Conservation (phyloP, 2,113 vertebrate genomes). For the Oriolus oriolus region DNA sequence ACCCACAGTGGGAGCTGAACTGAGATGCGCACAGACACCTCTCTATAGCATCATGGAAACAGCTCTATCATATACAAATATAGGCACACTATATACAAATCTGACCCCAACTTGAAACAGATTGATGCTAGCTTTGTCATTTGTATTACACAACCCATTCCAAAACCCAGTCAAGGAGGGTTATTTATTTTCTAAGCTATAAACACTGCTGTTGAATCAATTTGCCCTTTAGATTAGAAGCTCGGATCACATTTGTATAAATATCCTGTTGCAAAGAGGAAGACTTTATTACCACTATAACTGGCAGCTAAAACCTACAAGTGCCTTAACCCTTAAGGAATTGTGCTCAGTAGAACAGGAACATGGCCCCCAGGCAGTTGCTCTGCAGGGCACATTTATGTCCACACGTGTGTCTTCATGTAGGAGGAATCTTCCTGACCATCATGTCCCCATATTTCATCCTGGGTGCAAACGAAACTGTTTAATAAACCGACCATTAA, state of each 20-base stretch:
- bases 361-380: background rate
- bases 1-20: background rate
- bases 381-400: background rate
- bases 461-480: background rate
- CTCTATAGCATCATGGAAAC: constrained; percentile 44
- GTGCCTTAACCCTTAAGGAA: constrained; percentile 20
- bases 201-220: constrained; percentile 56
- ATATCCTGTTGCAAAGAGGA: constrained; percentile 60
- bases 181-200: constrained; percentile 63
- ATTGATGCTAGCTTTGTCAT: constrained; percentile 55
- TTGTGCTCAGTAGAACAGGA: background rate
- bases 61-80: constrained; percentile 33
- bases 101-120: constrained; percentile 41
- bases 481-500: constrained; percentile 58
- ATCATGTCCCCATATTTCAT: constrained; percentile 24
- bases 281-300: constrained; percentile 34
- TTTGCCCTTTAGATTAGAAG: constrained; percentile 58
- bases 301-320: constrained; percentile 7
- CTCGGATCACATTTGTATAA: constrained; percentile 44
- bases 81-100: constrained; percentile 46
- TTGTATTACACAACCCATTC: constrained; percentile 41
- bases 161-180: background rate
- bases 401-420: background rate
- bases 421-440: background rate
- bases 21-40: background rate